phyloP scores from a whole-genome alignment of 1,140 invertebrate species.

The Pissodes strobi region DNA sequence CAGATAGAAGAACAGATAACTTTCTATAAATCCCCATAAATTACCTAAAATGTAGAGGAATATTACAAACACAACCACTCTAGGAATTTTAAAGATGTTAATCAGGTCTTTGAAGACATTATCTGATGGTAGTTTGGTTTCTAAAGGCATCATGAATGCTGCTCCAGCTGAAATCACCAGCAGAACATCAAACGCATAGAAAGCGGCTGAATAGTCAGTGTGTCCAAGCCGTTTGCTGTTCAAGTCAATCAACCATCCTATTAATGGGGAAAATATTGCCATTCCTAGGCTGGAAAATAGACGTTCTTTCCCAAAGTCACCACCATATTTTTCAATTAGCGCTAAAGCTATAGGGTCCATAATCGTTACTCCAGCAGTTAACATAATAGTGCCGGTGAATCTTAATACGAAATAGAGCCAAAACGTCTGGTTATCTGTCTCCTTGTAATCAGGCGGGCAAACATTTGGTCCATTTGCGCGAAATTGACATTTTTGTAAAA shows the following conservation, averaged over 20 bases:
- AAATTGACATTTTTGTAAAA: conserved; percentile 73
- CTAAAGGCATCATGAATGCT: conserved; percentile 72
- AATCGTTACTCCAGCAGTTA: conserved; percentile 75
- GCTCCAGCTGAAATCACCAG: conserved; percentile 70
- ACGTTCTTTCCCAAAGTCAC: conserved; percentile 78
- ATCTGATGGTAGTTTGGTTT: conserved; percentile 72
- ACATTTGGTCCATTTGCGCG: conserved; percentile 69
- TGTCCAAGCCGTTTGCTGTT: conserved; percentile 66
- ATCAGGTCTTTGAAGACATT: conserved; percentile 70
- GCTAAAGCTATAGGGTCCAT: conserved; percentile 82
- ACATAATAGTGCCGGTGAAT: conserved; percentile 75
- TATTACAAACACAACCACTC: conserved; percentile 75
- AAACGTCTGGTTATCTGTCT: conserved; percentile 73
- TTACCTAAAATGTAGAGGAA: conserved; percentile 75
- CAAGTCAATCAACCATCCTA: conserved; percentile 76
- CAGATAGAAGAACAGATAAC: conserved; percentile 81
- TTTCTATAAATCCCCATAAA: conserved; percentile 85
- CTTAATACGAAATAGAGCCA: conserved; percentile 78
- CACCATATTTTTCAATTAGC: conserved; percentile 78
- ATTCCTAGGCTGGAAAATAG: conserved; percentile 79
- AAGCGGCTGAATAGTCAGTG: conserved; percentile 77
- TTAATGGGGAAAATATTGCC: conserved; percentile 79
- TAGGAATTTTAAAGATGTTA: conserved; percentile 73
- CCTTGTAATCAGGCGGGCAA: conserved; percentile 74
- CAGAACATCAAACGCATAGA: conserved; percentile 74